Evolutionary conservation across 1,140 invertebrate species (phyloP).

Genomic region (Dendroctonus valens): DNA sequence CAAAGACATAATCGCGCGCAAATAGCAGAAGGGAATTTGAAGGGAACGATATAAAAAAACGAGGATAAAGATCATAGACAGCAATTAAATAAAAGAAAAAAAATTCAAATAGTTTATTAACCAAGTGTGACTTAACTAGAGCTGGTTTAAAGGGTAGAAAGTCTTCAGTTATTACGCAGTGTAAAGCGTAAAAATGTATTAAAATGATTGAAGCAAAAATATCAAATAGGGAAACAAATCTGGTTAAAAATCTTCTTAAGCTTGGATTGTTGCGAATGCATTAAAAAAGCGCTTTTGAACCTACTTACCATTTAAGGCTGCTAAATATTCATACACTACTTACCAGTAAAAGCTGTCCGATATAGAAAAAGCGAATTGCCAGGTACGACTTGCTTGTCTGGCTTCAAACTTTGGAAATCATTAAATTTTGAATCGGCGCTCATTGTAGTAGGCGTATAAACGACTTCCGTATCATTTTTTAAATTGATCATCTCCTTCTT

Average conservation of each 20-base stretch:
- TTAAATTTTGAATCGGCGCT: constrained; percentile 5
- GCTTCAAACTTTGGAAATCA: constrained; percentile 24
- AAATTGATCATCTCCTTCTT: constrained; percentile 8
- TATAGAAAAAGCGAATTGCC: constrained; percentile 18
- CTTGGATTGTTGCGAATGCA: background rate
- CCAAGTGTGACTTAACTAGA: too few relatives aligned
- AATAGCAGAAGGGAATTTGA: too few relatives aligned
- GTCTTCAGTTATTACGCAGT: too few relatives aligned
- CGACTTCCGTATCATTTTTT: constrained; percentile 23
- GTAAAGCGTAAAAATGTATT: constrained; percentile 1
- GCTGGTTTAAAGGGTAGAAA: too few relatives aligned
- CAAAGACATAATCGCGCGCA: too few relatives aligned
- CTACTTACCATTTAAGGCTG: background rate
- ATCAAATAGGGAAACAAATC: background rate
- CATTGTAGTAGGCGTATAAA: constrained; percentile 26
- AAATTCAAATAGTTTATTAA: too few relatives aligned
- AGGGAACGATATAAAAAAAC: too few relatives aligned
- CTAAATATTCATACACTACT: constrained; percentile 10
- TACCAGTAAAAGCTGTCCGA: constrained; percentile 22
- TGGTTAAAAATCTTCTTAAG: background rate
- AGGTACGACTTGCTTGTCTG: constrained; percentile 6
- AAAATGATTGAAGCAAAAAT: background rate
- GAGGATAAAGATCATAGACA: too few relatives aligned
- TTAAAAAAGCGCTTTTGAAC: background rate
- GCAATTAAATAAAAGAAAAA: too few relatives aligned